phyloP scores from a whole-genome alignment of 2,113 vertebrate genomes.

The Alligator sinensis region DNA sequence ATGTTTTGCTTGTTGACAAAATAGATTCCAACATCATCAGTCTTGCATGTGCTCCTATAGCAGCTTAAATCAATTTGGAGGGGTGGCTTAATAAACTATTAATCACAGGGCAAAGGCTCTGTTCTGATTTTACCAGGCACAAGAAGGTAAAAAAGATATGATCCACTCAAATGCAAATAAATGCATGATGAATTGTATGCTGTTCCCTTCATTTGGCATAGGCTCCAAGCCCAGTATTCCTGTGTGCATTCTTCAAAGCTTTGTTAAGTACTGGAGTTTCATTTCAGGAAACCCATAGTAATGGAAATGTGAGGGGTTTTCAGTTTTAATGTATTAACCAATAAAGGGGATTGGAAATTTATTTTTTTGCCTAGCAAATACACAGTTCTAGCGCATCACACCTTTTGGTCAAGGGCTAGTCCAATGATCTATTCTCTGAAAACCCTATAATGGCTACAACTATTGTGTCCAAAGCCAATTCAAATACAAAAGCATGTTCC shows the following conservation, averaged over 20 bases:
- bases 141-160: not conserved
- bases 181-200: not conserved
- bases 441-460: not conserved
- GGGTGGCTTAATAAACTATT: constrained; percentile 11
- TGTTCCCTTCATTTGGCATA: not conserved
- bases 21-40: not conserved
- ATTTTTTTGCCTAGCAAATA: accelerated
- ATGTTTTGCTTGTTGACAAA: constrained; percentile 29
- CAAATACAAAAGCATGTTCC: not conserved
- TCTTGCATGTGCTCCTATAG: constrained; percentile 49
- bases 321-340: not conserved
- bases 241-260: not conserved
- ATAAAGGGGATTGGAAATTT: not conserved
- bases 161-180: not conserved
- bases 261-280: not conserved
- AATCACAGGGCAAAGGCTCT: constrained; percentile 45
- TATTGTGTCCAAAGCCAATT: not conserved
- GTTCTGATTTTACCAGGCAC: constrained; percentile 1
- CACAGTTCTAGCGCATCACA: not conserved
- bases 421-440: not conserved
- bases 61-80: constrained; percentile 55
- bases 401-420: not conserved
- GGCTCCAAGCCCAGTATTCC: not conserved
- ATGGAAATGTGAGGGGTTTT: not conserved
- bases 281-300: not conserved